Conservation (phyloP, 2,888 invertebrate species). For the Campopleginae sp. region DNA sequence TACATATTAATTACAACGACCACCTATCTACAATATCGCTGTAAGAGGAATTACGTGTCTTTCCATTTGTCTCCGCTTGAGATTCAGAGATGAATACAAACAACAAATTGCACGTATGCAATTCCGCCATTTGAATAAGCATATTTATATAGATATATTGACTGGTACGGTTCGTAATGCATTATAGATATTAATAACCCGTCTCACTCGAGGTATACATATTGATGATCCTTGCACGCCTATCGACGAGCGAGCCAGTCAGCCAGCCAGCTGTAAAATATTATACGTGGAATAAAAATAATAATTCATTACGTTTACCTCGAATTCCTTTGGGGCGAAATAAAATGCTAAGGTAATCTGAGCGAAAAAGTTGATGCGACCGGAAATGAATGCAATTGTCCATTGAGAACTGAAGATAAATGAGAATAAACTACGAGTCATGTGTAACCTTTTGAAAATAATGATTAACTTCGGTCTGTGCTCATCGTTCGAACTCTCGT, state of each 20-base stretch:
- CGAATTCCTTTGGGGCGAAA: neutral
- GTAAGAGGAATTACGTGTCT: constrained; percentile 14
- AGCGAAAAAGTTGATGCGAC: neutral
- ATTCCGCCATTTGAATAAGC: neutral
- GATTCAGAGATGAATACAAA: constrained; percentile 53
- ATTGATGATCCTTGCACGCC: constrained; percentile 49
- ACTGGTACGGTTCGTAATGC: constrained; percentile 41
- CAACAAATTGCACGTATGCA: constrained; percentile 52
- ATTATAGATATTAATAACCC: constrained; percentile 65
- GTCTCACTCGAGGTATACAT: constrained; percentile 49
- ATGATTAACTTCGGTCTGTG: neutral
- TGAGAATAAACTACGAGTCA: neutral
- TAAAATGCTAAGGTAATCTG: neutral
- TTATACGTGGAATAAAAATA: neutral
- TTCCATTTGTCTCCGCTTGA: constrained; percentile 16
- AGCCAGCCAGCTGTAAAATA: neutral
- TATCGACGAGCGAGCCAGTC: constrained; percentile 1
- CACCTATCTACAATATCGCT: constrained; percentile 6
- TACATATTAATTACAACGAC: constrained; percentile 68
- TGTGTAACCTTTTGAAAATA: neutral
- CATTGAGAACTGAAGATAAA: neutral
- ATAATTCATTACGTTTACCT: neutral
- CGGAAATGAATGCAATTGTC: neutral
- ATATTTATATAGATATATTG: constrained; percentile 18
- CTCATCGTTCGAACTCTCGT: neutral